Evolutionary conservation across 1,140 invertebrate species (phyloP).

Genomic region (Globodera ellingtonae): DNA sequence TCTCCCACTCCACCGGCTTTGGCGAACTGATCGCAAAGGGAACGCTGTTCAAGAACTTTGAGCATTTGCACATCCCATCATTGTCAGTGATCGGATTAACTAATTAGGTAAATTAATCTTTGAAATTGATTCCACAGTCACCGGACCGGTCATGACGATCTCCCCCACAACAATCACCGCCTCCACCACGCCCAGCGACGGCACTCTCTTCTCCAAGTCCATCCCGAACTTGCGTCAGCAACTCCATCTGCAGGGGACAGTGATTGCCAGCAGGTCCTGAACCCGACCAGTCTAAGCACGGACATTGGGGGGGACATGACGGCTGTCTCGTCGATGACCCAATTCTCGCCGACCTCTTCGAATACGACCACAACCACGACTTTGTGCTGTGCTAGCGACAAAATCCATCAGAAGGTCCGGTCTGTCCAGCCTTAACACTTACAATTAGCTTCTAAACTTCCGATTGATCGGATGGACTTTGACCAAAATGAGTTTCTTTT

Average conservation of each 20-base stretch:
- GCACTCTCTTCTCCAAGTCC: constrained; percentile 7
- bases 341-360: constrained; percentile 3
- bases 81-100: constrained; percentile 22
- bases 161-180: not conserved
- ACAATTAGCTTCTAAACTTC: no score
- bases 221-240: not conserved
- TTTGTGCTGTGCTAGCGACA: not conserved
- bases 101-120: not conserved
- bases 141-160: not conserved
- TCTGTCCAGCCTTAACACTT: not conserved
- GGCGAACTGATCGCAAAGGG: constrained; percentile 95
- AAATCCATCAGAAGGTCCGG: not conserved
- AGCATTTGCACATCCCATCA: constrained; percentile 48
- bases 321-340: not conserved
- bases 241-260: not conserved
- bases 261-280: not conserved
- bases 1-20: constrained; percentile 95
- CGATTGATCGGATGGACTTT: no score
- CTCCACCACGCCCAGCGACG: not conserved
- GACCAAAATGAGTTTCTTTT: no score
- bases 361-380: constrained; percentile 4
- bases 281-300: not conserved
- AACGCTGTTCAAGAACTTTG: constrained; percentile 79
- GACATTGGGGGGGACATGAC: not conserved
- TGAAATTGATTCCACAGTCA: not conserved